Base-by-base conservation (phyloP, 1,140 invertebrate genomes). In the Pseudomyrmex pallidus region DNA sequence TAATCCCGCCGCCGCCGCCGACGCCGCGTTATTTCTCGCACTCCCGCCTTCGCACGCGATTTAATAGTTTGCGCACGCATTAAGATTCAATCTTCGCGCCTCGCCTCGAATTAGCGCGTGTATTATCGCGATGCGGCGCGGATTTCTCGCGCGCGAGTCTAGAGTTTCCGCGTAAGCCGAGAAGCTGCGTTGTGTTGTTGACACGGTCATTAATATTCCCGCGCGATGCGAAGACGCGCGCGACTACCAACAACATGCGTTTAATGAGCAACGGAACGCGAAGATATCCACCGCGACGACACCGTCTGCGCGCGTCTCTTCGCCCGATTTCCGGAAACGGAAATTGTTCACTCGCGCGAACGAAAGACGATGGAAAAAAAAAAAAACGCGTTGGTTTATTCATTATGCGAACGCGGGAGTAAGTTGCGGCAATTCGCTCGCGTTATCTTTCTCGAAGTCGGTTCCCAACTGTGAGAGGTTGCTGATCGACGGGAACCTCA, bases 71-170 rank as follows among this genome's bases (percentile, higher is more conserved):
- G 66, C 76, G 76, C 66, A 59, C 76, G 54, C 76, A 72, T 72
- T 78, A 70, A 78, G 76, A 80, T 80, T 80, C 76, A 72, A 80
- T 80, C 76, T 80, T 78, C 64, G 54, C 64, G 64, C 64, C 54
- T 70, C 52, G 76, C 64, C 54, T 70, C 52, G 76, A 78, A 78
- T 78, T 78, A 78, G 64, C 76, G 76, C 20, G 76, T 20, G 54
- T 59, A 78, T 35, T 35, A 35, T 70, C 76, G 76, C 64, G 35
- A 78, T 56, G 52, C 44, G 20, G 54, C 20, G 54, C 15, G 76
- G 63, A 68, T 70, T 70, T 78, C 76, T 78, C 76, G 52, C 74
- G 54, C 15, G 44, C 63, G 4, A 59, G 17, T 80, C 22, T 66
- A 54, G 72, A 57, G 44, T 80, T 72, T 80, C 56, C 8, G 64